These are phyloP conservation scores for Periparus ater DNA, from an alignment of 2,797 vertebrate genomes.

Conservation along the genomic window DNA sequence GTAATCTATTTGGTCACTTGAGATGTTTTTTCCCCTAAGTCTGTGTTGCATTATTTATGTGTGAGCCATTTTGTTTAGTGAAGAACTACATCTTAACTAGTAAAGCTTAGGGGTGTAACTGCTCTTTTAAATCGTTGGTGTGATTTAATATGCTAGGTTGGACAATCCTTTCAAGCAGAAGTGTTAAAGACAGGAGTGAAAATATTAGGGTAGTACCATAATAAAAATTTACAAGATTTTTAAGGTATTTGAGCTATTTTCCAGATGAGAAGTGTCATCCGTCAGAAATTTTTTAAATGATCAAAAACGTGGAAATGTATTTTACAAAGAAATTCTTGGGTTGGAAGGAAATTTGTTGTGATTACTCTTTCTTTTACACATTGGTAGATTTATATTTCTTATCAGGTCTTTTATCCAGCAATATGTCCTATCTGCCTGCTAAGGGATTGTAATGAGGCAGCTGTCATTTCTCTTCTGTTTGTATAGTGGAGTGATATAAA, in stretches of 20 bases:
- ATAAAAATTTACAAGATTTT: neutral
- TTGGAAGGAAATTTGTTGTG: neutral
- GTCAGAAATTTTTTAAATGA: neutral
- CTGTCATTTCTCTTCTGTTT: neutral
- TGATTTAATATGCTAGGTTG: neutral
- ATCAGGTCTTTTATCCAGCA: neutral
- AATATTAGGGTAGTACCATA: neutral
- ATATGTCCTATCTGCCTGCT: neutral
- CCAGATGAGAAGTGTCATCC: neutral
- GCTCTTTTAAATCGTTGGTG: neutral
- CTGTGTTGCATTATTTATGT: neutral
- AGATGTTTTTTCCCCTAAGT: neutral
- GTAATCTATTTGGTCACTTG: neutral
- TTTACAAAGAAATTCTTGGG: neutral
- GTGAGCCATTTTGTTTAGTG: neutral
- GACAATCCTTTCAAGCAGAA: neutral
- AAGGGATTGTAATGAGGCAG: neutral
- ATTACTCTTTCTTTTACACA: neutral
- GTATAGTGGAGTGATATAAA: neutral
- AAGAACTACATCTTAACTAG: neutral
- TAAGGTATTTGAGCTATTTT: neutral
- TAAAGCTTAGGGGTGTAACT: neutral
- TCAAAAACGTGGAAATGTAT: neutral
- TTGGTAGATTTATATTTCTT: neutral
- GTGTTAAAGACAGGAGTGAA: neutral